Evolutionary conservation across 2,797 vertebrate species (phyloP).

Genomic region (Vireo griseus): DNA sequence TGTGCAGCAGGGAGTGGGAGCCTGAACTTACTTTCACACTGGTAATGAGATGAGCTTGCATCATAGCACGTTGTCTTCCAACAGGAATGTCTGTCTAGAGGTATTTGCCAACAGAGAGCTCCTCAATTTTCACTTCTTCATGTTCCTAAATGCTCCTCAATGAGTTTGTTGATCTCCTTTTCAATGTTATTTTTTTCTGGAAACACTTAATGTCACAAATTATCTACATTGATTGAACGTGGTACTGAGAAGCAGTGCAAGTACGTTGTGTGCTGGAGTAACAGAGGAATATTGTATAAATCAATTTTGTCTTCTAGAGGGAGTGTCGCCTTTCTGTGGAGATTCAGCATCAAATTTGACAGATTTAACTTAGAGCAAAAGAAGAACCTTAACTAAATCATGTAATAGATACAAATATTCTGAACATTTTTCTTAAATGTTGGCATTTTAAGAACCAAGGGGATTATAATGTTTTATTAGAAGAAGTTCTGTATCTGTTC

Average conservation of each 20-base stretch:
- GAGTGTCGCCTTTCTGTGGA: neutral
- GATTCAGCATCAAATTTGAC: neutral
- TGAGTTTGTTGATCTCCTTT: neutral
- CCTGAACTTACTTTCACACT: neutral
- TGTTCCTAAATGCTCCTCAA: neutral
- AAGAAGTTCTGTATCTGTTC: neutral
- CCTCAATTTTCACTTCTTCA: neutral
- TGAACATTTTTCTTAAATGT: neutral
- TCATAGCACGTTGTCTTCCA: neutral
- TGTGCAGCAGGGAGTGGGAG: neutral
- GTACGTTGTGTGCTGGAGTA: neutral
- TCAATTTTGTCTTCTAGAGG: neutral
- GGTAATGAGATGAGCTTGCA: neutral
- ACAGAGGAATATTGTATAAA: neutral
- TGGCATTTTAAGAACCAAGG: neutral
- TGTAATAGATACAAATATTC: neutral
- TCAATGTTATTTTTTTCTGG: neutral
- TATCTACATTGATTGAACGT: neutral
- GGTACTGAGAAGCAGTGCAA: neutral
- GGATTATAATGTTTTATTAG: neutral
- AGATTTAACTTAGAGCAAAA: slow-evolving; percentile 29
- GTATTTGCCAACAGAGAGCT: neutral
- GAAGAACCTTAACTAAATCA: neutral
- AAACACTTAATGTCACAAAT: neutral
- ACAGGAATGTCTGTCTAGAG: neutral